These are phyloP conservation scores for Tinamus major DNA, from an alignment of 2,797 vertebrate species.

Conservation along the genomic window DNA sequence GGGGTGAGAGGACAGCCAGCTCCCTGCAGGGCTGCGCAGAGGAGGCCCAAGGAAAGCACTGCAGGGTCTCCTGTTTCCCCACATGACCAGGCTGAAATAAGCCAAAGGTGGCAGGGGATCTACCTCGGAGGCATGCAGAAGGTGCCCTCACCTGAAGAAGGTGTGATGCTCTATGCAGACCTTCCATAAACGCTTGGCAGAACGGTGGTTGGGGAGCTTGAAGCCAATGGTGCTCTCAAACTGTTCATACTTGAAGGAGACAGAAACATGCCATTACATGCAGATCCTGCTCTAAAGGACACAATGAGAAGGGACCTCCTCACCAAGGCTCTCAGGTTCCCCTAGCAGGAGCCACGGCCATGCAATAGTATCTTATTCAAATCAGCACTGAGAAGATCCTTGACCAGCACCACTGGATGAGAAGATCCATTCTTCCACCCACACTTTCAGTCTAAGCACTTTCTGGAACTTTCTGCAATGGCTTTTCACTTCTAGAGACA, in stretches of 20 bases:
- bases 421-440: not conserved
- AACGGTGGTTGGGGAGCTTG: conserved; percentile 96
- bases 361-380: not conserved
- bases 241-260: conserved; percentile 80
- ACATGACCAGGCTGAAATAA: not conserved
- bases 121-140: not conserved
- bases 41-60: not conserved
- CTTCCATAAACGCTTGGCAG: conserved; percentile 97
- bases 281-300: not conserved
- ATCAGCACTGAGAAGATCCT: not conserved
- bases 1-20: too few species aligned
- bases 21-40: not conserved
- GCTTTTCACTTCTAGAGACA: not conserved
- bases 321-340: not conserved
- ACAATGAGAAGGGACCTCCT: not conserved
- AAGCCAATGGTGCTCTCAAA: conserved; percentile 98
- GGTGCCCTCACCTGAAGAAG: conserved; percentile 92
- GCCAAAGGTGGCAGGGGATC: not conserved
- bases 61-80: not conserved
- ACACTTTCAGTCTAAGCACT: not conserved
- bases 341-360: not conserved
- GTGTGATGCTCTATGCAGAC: conserved; percentile 99
- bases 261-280: not conserved
- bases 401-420: not conserved
- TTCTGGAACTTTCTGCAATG: not conserved